Evolutionary conservation across 2,797 vertebrate species (phyloP), one percentile per base, ranked within the genome.

Genomic region (Nannoperca australis): DNA sequence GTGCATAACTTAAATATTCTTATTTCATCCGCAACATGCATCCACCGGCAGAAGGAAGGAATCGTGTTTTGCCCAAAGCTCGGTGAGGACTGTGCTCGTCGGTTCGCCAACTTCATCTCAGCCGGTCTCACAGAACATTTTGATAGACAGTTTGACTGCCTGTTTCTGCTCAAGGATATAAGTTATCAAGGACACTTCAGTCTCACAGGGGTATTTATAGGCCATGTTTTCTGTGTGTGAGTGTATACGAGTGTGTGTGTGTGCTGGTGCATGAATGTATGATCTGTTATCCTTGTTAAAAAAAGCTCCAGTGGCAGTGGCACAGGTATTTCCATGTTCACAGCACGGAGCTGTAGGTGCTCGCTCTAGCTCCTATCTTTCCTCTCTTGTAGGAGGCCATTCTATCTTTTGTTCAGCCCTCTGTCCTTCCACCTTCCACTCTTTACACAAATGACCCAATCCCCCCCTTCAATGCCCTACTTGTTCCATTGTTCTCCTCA

Each of bases 171-270:
- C 61, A 75, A 81, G 71, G 82, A 83, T 74, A 75, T 79, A 68
- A 22, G 64, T 78, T 75, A 69, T 88, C 82, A 82, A 88, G 85
- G 85, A 82, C 83, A 67, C 71, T 68, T 79, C 7, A 17, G 53
- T 74, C 82, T 90, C 73, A 54, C 55, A 42, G 68, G 74, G 62
- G 74, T 88, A 83, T 89, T 84, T 86, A 79, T 82, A 82, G 83
- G 82, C 60, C 60, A 42, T 76, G 64, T 60, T 70, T 71, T 45
- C 4, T 61, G n/a, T 47, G 70, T 40, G 27, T 59, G 71, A 42
- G 32, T 36, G 34, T 5, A 36, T 36, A n/a, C n/a, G n/a, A n/a
- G 34, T 36, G 34, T 8, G 27, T 53, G 76, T 54, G 54, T 61
- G 60, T 67, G 73, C 11, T 27, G 22, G 30, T 70, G 76, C 32